Percentiles rank a stretch among this genome's conserved stretches.
phyloP scores from a whole-genome alignment of 2,113 vertebrate genomes.

The Verasper variegatus region DNA sequence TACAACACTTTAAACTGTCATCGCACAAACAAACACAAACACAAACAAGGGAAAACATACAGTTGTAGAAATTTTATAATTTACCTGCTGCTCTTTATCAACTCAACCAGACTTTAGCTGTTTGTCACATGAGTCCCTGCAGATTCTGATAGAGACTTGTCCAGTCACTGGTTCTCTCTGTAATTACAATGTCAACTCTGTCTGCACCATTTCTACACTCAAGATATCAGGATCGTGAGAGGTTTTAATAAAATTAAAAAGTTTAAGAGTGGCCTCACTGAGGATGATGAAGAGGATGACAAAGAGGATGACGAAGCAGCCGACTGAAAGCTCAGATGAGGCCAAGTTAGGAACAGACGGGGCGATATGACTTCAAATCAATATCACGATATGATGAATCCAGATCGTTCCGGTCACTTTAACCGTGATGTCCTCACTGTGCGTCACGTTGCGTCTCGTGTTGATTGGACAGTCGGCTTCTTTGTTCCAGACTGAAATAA shows the following conservation, averaged over 20 bases:
- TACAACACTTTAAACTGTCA: no score
- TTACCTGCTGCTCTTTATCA: background rate
- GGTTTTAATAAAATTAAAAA: background rate
- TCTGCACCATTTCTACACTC: background rate
- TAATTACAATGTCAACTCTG: background rate
- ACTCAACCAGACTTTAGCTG: background rate
- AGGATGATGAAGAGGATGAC: background rate
- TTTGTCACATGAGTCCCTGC: background rate
- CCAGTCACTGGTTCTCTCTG: background rate
- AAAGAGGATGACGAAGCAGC: background rate
- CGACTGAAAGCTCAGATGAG: no score
- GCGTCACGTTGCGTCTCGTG: no score
- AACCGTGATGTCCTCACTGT: no score
- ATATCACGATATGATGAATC: no score
- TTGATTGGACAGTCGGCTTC: background rate
- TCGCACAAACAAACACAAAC: no score
- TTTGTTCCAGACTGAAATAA: background rate
- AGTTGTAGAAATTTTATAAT: no score
- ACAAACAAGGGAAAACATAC: no score
- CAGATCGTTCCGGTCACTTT: no score
- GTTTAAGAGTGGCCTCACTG: constrained; percentile 1
- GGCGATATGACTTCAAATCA: no score
- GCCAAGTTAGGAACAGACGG: background rate
- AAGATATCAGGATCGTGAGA: background rate
- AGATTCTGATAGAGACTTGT: background rate